Evolutionary conservation across 2,888 invertebrate species (phyloP).

Genomic region (Schizotus pectinicornis): DNA sequence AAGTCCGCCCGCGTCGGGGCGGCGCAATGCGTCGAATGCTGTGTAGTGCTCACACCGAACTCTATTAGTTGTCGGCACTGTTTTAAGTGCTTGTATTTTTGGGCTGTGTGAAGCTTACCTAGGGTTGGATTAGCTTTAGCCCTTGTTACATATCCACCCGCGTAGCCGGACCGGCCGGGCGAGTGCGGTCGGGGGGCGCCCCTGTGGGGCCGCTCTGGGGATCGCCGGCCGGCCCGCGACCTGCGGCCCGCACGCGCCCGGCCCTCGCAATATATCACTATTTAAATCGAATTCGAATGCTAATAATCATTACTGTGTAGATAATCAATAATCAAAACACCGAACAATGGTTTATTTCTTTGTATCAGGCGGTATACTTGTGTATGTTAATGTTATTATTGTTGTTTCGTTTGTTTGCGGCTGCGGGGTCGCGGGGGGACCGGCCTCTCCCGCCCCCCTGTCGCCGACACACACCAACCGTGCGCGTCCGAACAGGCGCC

Average conservation of each 20-base stretch:
- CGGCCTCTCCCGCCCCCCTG: slow-evolving; percentile 56
- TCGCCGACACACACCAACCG: slow-evolving; percentile 43
- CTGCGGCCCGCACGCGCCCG: slow-evolving; percentile 45
- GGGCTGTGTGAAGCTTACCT: slow-evolving; percentile 69
- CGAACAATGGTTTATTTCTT: slow-evolving; percentile 45
- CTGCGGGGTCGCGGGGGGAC: slow-evolving; percentile 57
- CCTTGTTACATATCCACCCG: slow-evolving; percentile 64
- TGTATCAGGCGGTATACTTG: slow-evolving; percentile 52
- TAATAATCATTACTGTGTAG: slow-evolving; percentile 61
- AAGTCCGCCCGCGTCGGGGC: slow-evolving; percentile 30
- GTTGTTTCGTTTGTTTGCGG: slow-evolving; percentile 59
- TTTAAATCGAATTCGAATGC: slow-evolving; percentile 58
- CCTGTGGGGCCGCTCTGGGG: slow-evolving; percentile 16
- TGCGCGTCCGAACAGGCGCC: slow-evolving; percentile 50
- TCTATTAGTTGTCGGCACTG: slow-evolving; percentile 66
- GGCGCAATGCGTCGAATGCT: slow-evolving; percentile 48
- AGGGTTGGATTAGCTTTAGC: slow-evolving; percentile 64
- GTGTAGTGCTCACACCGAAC: slow-evolving; percentile 61
- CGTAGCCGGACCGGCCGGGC: slow-evolving; percentile 54
- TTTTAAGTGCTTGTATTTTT: slow-evolving; percentile 72
- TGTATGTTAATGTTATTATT: slow-evolving; percentile 58
- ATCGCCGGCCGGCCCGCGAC: slow-evolving; percentile 50
- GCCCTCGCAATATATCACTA: slow-evolving; percentile 56
- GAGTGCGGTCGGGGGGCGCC: slow-evolving; percentile 49
- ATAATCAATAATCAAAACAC: slow-evolving; percentile 60